These are phyloP conservation scores for Acleris laterana DNA, from an alignment of 2,888 invertebrate species.

Conservation along the genomic window DNA sequence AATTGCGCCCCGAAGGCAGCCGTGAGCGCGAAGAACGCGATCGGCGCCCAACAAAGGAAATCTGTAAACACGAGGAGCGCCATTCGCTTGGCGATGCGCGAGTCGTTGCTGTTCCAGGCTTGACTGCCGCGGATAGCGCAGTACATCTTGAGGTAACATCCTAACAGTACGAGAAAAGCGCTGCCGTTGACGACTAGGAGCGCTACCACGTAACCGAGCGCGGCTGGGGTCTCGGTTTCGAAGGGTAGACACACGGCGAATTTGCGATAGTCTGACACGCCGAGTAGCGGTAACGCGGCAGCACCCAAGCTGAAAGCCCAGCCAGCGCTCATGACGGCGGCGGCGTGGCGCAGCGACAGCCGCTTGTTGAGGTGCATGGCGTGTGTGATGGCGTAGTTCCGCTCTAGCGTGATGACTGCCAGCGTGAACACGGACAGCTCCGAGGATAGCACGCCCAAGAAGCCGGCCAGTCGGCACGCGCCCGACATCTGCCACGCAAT, in stretches of 20 bases:
- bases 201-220: conserved; percentile 94
- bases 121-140: conserved; percentile 98
- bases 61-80: conserved; percentile 98
- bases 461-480: conserved; percentile 97
- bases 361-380: conserved; percentile 98
- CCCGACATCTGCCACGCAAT: conserved; percentile 98
- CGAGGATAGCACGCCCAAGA: conserved; percentile 96
- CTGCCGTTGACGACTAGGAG: conserved; percentile 96
- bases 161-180: conserved; percentile 97
- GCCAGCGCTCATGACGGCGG: conserved; percentile 95
- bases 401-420: conserved; percentile 97
- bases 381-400: conserved; percentile 98
- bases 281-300: conserved; percentile 94
- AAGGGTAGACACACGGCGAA: conserved; percentile 98
- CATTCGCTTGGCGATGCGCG: conserved; percentile 98
- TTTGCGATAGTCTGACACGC: conserved; percentile 97
- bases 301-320: conserved; percentile 95
- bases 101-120: conserved; percentile 99
- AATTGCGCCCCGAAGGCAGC: conserved; percentile 96
- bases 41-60: conserved; percentile 99
- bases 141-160: conserved; percentile 98
- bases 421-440: conserved; percentile 98
- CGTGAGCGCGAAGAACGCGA: conserved; percentile 97
- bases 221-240: conserved; percentile 91
- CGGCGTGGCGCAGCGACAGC: conserved; percentile 95